Evolutionary conservation across 2,113 vertebrate species (phyloP), one percentile per base, ranked within the genome.

Genomic region (Eublepharis macularius): DNA sequence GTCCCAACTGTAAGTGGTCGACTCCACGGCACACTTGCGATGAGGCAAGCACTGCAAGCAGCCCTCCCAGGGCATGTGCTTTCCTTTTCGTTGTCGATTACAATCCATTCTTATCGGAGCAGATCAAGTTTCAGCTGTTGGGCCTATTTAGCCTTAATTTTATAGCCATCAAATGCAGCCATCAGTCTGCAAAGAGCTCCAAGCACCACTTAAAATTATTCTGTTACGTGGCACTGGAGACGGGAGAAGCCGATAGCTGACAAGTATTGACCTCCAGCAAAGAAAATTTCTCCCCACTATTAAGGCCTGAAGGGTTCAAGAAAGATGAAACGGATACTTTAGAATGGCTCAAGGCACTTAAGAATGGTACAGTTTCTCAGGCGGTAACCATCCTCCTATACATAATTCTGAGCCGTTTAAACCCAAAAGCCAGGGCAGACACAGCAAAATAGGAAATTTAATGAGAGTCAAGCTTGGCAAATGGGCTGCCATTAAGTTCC

Each of bases 261-360:
- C 84, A 85, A 92, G 79, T 57, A 26, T 66, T 82, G 68, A 54
- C 66, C 78, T 88, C 80, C 26, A 70, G 45, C 34, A 91, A 21
- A 54, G 32, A 9, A 69, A 7, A 88, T 29, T 85, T 66, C 63
- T 16, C 89, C 45, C 1, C 2, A 26, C 47, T 88, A 54, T 73
- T 81, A 29, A 83, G 43, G 76, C 32, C 66, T 86, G 49, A 79
- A 2, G 65, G 57, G 34, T 81, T 39, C n/a, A 82, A 76, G 69
- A 85, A 78, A 4, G 69, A 7, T 36, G 88, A 81, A 81, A 29
- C 74, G 57, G 13, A 81, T 41, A 70, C 9, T 82, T 79, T 13
- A 36, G 72, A 72, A 34, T 69, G 74, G 60, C 87, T 80, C 29
- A 80, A 88, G 76, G 72, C 39, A 81, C 57, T 29, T 3, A 21